phyloP scores from a whole-genome alignment of 1,140 invertebrate genomes.

The Pentalonia nigronervosa region DNA sequence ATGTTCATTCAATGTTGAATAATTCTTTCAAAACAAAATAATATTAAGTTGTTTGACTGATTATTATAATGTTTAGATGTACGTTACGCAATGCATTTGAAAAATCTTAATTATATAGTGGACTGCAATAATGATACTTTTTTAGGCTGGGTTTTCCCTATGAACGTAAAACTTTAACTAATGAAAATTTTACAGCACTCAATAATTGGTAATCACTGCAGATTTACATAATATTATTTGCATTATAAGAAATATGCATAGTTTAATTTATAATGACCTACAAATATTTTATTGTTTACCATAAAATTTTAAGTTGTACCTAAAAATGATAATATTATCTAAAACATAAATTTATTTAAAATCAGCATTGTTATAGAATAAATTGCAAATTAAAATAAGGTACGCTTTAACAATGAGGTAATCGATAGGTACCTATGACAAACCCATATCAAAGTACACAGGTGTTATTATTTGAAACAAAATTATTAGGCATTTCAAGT shows the following conservation, averaged over 20 bases:
- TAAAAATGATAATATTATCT: neutral
- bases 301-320: neutral
- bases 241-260: neutral
- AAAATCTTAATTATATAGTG: neutral
- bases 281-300: neutral
- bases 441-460: too few relatives aligned
- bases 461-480: neutral
- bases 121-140: neutral
- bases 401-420: neutral
- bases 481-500: neutral
- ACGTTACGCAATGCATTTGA: neutral
- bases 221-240: neutral
- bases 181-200: neutral
- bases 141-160: neutral
- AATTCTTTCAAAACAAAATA: neutral
- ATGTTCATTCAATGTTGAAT: neutral
- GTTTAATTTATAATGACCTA: neutral
- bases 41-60: neutral
- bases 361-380: neutral
- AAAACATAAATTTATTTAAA: neutral
- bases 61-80: neutral
- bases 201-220: neutral
- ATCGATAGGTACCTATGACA: too few relatives aligned
- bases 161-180: neutral
- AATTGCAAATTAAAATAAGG: neutral